Conservation (phyloP, 1,140 invertebrate species). For the Drosophila teissieri region DNA sequence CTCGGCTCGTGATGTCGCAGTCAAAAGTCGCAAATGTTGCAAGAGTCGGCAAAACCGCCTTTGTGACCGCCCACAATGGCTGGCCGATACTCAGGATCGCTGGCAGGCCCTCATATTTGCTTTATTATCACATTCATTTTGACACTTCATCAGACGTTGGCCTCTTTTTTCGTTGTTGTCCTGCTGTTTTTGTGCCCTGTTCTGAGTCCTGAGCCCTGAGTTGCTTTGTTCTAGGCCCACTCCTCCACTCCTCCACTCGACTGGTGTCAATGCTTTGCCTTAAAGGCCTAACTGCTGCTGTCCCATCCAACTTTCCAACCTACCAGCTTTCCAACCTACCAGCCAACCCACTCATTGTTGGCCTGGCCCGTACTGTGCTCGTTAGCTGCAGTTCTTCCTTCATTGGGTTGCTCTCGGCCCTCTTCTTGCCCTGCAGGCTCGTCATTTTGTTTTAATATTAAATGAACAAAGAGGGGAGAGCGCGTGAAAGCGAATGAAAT, state of each 20-base stretch:
- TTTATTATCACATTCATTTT: conserved; percentile 81
- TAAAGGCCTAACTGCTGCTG: conserved; percentile 67
- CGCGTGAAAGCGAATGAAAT: conserved; percentile 69
- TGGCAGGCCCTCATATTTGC: conserved; percentile 58
- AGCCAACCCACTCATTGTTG: conserved; percentile 61
- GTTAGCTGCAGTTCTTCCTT: conserved; percentile 67
- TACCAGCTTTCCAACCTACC: background rate
- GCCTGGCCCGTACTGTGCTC: conserved; percentile 61
- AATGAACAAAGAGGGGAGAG: conserved; percentile 72
- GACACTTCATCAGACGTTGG: conserved; percentile 82
- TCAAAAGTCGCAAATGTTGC: conserved; percentile 50
- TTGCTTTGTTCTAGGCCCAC: conserved; percentile 61
- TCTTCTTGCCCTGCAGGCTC: conserved; percentile 61
- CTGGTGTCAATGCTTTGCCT: conserved; percentile 81
- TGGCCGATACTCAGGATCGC: conserved; percentile 33
- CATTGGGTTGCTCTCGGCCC: conserved; percentile 22
- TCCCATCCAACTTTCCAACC: conserved; percentile 10
- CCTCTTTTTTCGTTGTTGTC: conserved; percentile 41
- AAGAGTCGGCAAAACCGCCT: conserved; percentile 50
- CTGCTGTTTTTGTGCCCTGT: conserved; percentile 25
- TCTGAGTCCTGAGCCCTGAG: conserved; percentile 49
- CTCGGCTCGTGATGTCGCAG: conserved; percentile 39
- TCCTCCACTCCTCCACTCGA: background rate
- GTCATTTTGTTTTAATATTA: conserved; percentile 82
- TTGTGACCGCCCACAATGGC: conserved; percentile 47